Conservation (phyloP, 2,888 invertebrate species). For the Serrognathus titanus region DNA sequence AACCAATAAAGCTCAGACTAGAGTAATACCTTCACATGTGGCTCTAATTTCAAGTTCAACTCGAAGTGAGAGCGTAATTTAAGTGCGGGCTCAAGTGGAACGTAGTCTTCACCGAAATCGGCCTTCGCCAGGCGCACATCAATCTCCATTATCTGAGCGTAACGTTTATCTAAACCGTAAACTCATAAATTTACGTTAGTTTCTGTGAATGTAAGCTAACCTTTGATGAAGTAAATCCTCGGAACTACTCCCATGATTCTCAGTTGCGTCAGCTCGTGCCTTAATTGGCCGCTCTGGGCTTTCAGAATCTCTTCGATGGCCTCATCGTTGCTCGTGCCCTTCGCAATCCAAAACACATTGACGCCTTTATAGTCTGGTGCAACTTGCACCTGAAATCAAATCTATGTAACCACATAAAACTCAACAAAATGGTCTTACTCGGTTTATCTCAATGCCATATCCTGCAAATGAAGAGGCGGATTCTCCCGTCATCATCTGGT, state of each 20-base stretch:
- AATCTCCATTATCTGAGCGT: conserved; percentile 55
- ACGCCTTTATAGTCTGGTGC: conserved; percentile 63
- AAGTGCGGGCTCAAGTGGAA: conserved; percentile 47
- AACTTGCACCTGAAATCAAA: conserved; percentile 58
- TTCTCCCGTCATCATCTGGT: conserved; percentile 72
- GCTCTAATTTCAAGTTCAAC: conserved; percentile 52
- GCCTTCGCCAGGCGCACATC: conserved; percentile 59
- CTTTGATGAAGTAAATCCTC: conserved; percentile 68
- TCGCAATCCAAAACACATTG: conserved; percentile 71
- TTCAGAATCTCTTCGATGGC: conserved; percentile 55
- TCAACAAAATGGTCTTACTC: conserved; percentile 53
- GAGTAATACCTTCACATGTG: conserved; percentile 50
- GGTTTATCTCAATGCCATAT: conserved; percentile 69
- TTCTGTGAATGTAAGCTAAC: conserved; percentile 35
- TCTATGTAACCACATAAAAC: too few relatives aligned
- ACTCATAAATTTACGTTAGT: not conserved
- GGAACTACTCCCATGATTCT: conserved; percentile 75
- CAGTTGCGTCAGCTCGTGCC: conserved; percentile 71
- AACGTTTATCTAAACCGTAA: conserved; percentile 55
- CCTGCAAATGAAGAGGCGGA: conserved; percentile 60
- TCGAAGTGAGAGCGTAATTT: conserved; percentile 43
- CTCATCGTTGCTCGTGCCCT: conserved; percentile 52
- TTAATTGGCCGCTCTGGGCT: conserved; percentile 56
- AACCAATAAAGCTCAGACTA: not conserved
- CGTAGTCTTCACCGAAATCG: conserved; percentile 67